These are phyloP conservation scores for Agrilus planipennis DNA, from an alignment of 1,140 invertebrate genomes.

Conservation along the genomic window DNA sequence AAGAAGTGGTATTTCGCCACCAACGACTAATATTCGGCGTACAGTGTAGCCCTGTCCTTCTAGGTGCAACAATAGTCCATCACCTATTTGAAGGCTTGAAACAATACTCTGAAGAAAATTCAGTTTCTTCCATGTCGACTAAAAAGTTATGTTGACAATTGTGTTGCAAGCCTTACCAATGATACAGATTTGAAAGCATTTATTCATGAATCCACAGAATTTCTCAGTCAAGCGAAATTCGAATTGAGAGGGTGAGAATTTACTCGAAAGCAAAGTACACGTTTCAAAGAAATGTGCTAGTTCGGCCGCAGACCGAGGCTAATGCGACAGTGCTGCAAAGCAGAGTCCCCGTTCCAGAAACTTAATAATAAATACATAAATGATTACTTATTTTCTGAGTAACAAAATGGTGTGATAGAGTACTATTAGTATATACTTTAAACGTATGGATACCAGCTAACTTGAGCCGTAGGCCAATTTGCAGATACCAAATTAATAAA, in stretches of 20 bases:
- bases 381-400: too few species aligned
- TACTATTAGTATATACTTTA: too few species aligned
- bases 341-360: too few species aligned
- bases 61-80: constrained; percentile 20
- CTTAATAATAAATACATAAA: too few species aligned
- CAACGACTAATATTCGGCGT: constrained; percentile 21
- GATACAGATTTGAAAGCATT: not conserved
- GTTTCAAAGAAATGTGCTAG: not conserved
- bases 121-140: not conserved
- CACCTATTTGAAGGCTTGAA: constrained; percentile 10
- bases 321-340: too few species aligned
- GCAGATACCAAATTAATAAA: too few species aligned
- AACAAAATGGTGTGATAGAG: too few species aligned
- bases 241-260: constrained; percentile 3
- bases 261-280: too few species aligned
- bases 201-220: not conserved
- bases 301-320: too few species aligned
- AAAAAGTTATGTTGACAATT: constrained; percentile 7
- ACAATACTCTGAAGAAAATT: not conserved
- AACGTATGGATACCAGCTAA: too few species aligned
- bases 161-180: not conserved
- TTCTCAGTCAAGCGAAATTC: not conserved
- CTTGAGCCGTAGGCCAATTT: too few species aligned
- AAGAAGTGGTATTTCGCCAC: constrained; percentile 19
- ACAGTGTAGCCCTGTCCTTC: constrained; percentile 21